Evolutionary conservation across 2,797 vertebrate species (phyloP).

Genomic region (Neosilurus mollespiculum): DNA sequence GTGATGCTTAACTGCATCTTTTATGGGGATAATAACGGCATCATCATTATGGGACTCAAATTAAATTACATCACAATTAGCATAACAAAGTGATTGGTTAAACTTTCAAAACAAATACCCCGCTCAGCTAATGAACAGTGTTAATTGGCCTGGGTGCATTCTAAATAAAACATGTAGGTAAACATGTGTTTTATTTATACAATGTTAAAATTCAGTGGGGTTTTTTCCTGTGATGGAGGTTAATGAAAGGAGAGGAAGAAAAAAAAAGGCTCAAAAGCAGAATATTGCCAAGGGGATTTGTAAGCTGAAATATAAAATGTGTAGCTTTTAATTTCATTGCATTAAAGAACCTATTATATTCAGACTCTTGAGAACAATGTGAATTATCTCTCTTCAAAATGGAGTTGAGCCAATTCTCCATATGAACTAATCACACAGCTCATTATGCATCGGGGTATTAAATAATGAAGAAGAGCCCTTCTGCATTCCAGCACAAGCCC

Average conservation of each 20-base stretch:
- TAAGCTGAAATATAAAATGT: slow-evolving; percentile 98
- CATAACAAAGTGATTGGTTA: slow-evolving; percentile 99
- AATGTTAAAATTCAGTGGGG: slow-evolving; percentile 78
- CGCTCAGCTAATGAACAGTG: slow-evolving; percentile 94
- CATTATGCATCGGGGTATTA: slow-evolving; percentile 99
- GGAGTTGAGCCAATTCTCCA: slow-evolving; percentile 97
- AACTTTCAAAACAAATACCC: slow-evolving; percentile 99
- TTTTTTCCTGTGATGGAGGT: slow-evolving; percentile 52
- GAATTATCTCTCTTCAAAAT: slow-evolving; percentile 99
- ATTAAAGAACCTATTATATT: slow-evolving; percentile 98
- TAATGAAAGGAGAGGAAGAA: slow-evolving; percentile 61
- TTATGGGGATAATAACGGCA: slow-evolving; percentile 99
- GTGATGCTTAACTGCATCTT: slow-evolving; percentile 99
- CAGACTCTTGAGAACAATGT: slow-evolving; percentile 99
- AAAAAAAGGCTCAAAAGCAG: slow-evolving; percentile 54
- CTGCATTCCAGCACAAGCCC: slow-evolving; percentile 98
- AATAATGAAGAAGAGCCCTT: slow-evolving; percentile 99
- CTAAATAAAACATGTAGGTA: slow-evolving; percentile 97
- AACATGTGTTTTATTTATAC: slow-evolving; percentile 91
- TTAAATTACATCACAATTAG: slow-evolving; percentile 99
- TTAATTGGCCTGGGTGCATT: slow-evolving; percentile 96
- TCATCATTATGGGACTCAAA: slow-evolving; percentile 99
- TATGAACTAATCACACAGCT: slow-evolving; percentile 99
- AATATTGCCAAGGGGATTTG: slow-evolving; percentile 94
- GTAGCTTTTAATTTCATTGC: slow-evolving; percentile 99